Evolutionary conservation across 2,113 vertebrate genomes (phyloP).

Genomic region (Gallinago jamesoni): DNA sequence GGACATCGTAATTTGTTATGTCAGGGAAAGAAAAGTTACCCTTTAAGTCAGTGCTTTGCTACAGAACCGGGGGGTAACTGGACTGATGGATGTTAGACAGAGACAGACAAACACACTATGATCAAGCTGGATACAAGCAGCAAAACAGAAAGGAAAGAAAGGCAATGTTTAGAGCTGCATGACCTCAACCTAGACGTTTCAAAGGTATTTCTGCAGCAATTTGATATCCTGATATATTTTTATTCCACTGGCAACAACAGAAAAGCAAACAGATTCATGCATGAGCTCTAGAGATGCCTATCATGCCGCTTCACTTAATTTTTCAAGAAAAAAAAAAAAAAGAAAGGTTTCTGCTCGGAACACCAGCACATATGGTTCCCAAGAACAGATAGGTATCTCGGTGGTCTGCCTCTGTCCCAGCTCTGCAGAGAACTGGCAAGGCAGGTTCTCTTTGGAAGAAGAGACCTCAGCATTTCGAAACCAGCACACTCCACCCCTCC

Average conservation of each 20-base stretch:
- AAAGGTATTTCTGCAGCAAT: slow-evolving; percentile 54
- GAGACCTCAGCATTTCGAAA: not conserved
- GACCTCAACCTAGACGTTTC: slow-evolving; percentile 54
- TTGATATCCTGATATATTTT: slow-evolving; percentile 53
- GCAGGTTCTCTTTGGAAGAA: not conserved
- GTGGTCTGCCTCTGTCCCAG: not conserved
- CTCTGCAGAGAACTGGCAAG: not conserved
- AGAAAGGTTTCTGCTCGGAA: not conserved
- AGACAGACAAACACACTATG: not conserved
- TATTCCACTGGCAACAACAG: slow-evolving; percentile 51
- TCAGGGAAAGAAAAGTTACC: not conserved
- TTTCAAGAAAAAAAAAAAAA: not conserved
- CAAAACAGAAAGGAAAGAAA: slow-evolving; percentile 6
- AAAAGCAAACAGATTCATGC: slow-evolving; percentile 59
- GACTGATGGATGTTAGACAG: not conserved
- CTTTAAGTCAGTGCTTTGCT: not conserved
- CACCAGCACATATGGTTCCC: not conserved
- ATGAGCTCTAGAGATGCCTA: slow-evolving; percentile 50
- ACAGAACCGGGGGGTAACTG: not conserved
- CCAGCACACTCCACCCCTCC: fast-evolving
- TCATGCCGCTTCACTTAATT: not conserved
- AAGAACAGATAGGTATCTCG: slow-evolving; percentile 10
- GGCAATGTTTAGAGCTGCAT: not conserved
- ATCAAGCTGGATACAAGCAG: not conserved
- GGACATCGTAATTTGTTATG: not conserved